phyloP scores from a whole-genome alignment of 2,888 invertebrate species.

The Orgyia antiqua region DNA sequence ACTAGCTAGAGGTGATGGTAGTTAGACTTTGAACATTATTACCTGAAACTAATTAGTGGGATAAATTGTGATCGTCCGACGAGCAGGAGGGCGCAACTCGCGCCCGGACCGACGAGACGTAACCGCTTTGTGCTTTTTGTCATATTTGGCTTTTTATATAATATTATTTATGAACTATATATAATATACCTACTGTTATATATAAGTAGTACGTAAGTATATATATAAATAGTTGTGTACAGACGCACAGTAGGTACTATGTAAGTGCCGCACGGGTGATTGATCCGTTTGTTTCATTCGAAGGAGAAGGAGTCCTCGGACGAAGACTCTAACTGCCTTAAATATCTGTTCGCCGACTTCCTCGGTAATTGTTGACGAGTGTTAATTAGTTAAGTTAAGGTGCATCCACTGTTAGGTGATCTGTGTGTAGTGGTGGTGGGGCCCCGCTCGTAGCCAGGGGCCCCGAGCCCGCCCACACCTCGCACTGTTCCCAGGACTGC shows the following conservation, averaged over 20 bases:
- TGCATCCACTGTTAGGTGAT: slow-evolving; percentile 56
- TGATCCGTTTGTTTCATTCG: slow-evolving; percentile 56
- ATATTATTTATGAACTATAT: slow-evolving; percentile 41
- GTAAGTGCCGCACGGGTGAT: slow-evolving; percentile 28
- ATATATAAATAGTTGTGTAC: slow-evolving; percentile 2
- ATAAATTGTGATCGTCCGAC: neutral
- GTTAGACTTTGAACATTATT: slow-evolving; percentile 42
- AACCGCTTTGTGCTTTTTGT: slow-evolving; percentile 70
- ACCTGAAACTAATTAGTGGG: slow-evolving; percentile 19
- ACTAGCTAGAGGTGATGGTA: slow-evolving; percentile 63
- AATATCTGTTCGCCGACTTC: slow-evolving; percentile 83
- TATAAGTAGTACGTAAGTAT: slow-evolving; percentile 17
- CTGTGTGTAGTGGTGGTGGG: slow-evolving; percentile 66
- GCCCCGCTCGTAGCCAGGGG: slow-evolving; percentile 4
- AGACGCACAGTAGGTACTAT: slow-evolving; percentile 2
- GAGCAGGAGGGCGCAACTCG: neutral
- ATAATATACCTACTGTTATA: slow-evolving; percentile 19
- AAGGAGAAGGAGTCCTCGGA: slow-evolving; percentile 71
- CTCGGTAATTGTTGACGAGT: slow-evolving; percentile 80
- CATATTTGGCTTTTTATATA: slow-evolving; percentile 71
- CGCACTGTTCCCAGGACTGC: slow-evolving; percentile 57
- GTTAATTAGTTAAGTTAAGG: slow-evolving; percentile 23
- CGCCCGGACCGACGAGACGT: slow-evolving; percentile 22
- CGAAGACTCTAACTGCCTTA: slow-evolving; percentile 83
- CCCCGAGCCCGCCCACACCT: slow-evolving; percentile 29